Evolutionary conservation across 2,888 invertebrate genomes (phyloP), one percentile per base, ranked within the genome.

Genomic region (Lycaena phlaeas): DNA sequence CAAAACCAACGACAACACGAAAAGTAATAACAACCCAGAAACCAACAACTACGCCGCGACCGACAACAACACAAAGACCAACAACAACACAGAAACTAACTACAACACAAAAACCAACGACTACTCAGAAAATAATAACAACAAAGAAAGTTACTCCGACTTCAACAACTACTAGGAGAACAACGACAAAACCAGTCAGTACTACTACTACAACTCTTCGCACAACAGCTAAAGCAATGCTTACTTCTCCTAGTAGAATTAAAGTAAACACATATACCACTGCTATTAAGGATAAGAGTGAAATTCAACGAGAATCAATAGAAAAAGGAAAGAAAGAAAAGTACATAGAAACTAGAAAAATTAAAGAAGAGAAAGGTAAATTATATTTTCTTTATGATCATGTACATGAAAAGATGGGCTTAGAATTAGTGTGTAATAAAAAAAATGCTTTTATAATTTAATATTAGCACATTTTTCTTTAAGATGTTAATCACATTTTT

Each of bases 241-340:
- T 48, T 3, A 48, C 46, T 14, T 50, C 52, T n/a, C 40, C 46
- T 27, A 46, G 4, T 4, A 14, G 14, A 14, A 29, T n/a, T n/a
- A 29, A 9, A 29, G 5, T 14, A n/a, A 29, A 14, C 14, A 30
- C 30, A 10, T 10, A 2, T 4, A 14, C 18, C 18, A 12, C 10
- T 22, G 6, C 17, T 3, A 22, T 22, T 11, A 34, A 18, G 12
- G 34, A 34, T 4, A 34, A 34, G 22, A 10, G 22, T 12, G 4
- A 7, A 34, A 22, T 34, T 18, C 34, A 22, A 3, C 9, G 46
- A n/a, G 49, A 51, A 22, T 40, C 44, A 4, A 40, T 45, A 3
- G 48, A 48, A 14, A 57, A 56, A 28, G 45, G 44, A 22, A 53
- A 42, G 10, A 54, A 52, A 34, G 50, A 57, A 42, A 38, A 53